phyloP scores from a whole-genome alignment of 2,113 vertebrate species.

The Clupea harengus region DNA sequence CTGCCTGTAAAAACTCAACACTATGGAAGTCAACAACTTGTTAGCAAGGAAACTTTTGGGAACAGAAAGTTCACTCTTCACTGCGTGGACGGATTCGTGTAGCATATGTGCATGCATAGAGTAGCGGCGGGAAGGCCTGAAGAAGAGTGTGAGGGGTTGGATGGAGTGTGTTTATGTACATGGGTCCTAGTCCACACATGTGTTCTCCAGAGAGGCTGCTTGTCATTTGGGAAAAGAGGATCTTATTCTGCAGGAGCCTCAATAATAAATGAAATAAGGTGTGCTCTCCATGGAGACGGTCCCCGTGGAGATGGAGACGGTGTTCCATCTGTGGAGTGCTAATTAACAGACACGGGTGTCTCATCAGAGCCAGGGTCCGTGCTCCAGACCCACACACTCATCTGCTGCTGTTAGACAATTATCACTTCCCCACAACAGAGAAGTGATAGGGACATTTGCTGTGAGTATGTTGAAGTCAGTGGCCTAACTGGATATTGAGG shows the following conservation, averaged over 20 bases:
- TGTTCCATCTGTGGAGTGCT: slow-evolving; percentile 69
- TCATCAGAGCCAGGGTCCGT: slow-evolving; percentile 51
- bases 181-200: slow-evolving; percentile 2
- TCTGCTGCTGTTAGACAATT: slow-evolving; percentile 48
- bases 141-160: not conserved
- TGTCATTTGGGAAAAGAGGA: slow-evolving; percentile 60
- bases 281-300: slow-evolving; percentile 59
- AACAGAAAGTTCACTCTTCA: not conserved
- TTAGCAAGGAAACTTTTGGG: not conserved
- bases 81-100: not conserved
- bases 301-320: slow-evolving; percentile 61
- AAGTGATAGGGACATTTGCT: not conserved
- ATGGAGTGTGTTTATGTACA: not conserved
- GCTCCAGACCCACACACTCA: slow-evolving; percentile 44
- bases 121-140: not conserved
- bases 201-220: slow-evolving; percentile 40
- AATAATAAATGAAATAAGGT: slow-evolving; percentile 60
- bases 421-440: slow-evolving; percentile 23
- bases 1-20: not conserved
- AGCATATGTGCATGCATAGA: not conserved
- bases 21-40: slow-evolving; percentile 11
- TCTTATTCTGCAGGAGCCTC: slow-evolving; percentile 47
- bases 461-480: not conserved
- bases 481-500: not conserved
- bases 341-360: slow-evolving; percentile 71